Conservation (phyloP, 2,888 invertebrate species). For the Tolmerus cingulatus region DNA sequence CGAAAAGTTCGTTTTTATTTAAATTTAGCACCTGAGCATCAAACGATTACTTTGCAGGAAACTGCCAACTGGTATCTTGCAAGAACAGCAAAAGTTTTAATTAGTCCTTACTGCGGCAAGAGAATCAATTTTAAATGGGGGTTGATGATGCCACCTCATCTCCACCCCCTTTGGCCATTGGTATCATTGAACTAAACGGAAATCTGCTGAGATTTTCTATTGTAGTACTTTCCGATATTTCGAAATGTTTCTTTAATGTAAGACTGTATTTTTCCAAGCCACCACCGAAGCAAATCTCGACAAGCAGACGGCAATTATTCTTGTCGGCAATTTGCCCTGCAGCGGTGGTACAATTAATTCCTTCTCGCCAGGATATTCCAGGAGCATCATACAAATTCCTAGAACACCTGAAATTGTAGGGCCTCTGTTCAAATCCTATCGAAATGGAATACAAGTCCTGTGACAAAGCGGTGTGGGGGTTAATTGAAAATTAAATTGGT, state of each 20-base stretch:
- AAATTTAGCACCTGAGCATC: neutral
- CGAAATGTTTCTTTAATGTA: neutral
- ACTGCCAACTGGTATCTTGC: neutral
- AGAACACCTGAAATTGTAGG: neutral
- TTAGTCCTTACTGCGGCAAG: neutral
- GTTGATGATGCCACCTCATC: neutral
- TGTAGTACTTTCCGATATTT: neutral
- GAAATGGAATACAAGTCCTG: neutral
- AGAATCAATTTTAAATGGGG: neutral
- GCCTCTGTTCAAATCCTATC: neutral
- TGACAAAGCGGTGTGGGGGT: neutral
- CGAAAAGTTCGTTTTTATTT: neutral
- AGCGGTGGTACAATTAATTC: neutral
- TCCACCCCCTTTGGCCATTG: too few species aligned
- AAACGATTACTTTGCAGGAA: neutral
- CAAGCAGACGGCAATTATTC: neutral
- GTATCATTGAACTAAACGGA: neutral
- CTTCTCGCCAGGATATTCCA: neutral
- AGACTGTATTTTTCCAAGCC: neutral
- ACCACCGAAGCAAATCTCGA: neutral
- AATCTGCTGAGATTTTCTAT: neutral
- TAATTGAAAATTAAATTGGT: conserved; percentile 5
- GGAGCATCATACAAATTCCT: neutral
- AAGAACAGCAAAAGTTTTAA: neutral
- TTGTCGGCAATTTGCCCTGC: neutral